Evolutionary conservation across 2,113 vertebrate genomes (phyloP), one percentile per base, ranked within the genome.

Genomic region (Calyptomena viridis): DNA sequence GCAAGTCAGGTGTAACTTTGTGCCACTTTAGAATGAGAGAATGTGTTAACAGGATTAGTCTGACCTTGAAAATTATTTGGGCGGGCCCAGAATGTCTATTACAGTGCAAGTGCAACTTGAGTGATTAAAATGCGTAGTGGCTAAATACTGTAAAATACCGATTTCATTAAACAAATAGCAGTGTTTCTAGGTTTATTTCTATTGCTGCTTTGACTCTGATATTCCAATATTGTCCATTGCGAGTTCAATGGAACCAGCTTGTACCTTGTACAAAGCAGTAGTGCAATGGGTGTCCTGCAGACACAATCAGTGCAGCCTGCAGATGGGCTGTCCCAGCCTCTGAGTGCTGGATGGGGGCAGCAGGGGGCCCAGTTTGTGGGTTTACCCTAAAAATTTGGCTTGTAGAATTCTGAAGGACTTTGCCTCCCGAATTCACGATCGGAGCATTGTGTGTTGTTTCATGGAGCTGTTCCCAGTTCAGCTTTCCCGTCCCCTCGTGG

Each of bases 1-100:
- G 67, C 50, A 84, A 78, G 72, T 93, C 87, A 85, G 81, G 76
- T 96, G 56, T 93, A 94, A 95, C 75, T 91, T 93, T 60, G 69
- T 87, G 72, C 63, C 77, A 79, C 77, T 87, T 92, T 82, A 64
- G 83, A 87, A 10, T 39, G 76, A 81, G 24, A 93, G 76, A 78
- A 76, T 84, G 59, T 89, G 79, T 63, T 95, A 84, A 73, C 35
- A 53, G 56, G 75, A 71, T 69, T 84, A 82, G 68, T 87, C 67
- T 89, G 85, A 90, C 83, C 91, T 90, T 84, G 67, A 37, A 67
- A 89, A 80, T 56, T 52, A 33, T 72, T 95, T 77, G 52, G 74
- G 46, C 12, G 11, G 74, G 46, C 19, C 50, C 9, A 6, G 79
- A 75, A 62, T 67, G 52, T 91, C 66, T 75, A 9, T 82, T 60